A percentile compares a stretch with the other conserved stretches of the same genome.
phyloP scores from a whole-genome alignment of 2,113 vertebrate genomes.

The Cyrtonyx montezumae region DNA sequence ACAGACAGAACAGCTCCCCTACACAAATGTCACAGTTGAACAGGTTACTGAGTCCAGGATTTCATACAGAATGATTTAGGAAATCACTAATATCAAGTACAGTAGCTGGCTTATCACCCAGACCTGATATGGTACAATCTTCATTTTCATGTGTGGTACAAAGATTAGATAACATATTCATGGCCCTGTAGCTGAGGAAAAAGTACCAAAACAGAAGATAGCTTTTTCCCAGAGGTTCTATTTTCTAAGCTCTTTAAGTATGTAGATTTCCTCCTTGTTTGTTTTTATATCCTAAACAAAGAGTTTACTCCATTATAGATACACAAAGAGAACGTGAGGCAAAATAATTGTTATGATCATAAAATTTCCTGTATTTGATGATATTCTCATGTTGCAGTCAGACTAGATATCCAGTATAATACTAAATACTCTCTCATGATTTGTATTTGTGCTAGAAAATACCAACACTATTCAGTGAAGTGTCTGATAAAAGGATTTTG shows the following conservation, averaged over 20 bases:
- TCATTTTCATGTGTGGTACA: neutral
- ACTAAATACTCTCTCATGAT: neutral
- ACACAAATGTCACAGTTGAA: neutral
- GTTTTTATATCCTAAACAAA: slow-evolving; percentile 13
- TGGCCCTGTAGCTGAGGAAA: neutral
- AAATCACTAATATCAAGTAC: neutral
- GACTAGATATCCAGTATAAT: neutral
- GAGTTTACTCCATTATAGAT: neutral
- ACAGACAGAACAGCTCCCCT: neutral
- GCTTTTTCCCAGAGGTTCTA: neutral
- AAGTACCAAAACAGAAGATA: neutral
- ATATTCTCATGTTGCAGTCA: neutral
- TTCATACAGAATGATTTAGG: neutral
- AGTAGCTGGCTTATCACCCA: neutral
- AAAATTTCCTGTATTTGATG: slow-evolving; percentile 28
- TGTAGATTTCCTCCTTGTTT: neutral
- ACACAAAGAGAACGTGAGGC: neutral
- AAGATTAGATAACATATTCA: neutral
- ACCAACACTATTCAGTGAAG: slow-evolving; percentile 22
- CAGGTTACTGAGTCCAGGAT: neutral
- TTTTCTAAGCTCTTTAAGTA: neutral
- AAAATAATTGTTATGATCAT: neutral
- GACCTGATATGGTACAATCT: neutral
- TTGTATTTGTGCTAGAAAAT: neutral
- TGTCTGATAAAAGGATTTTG: neutral